A percentile compares a stretch with the other conserved stretches of the same genome.
phyloP scores from a whole-genome alignment of 2,888 invertebrate genomes.

The Tipula lateralis region DNA sequence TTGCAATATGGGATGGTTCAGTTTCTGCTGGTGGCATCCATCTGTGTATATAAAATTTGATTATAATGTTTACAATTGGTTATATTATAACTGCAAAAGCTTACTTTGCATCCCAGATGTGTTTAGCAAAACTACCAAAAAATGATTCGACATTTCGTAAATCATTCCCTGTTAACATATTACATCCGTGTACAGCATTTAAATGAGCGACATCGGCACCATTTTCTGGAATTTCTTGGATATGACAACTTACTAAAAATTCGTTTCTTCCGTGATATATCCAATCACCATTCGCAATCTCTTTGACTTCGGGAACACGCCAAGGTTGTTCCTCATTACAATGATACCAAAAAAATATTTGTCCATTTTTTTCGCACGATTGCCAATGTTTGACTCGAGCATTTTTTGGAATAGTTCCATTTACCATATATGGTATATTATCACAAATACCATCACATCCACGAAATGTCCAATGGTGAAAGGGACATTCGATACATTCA shows the following conservation, averaged over 20 bases:
- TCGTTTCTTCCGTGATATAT: slow-evolving; percentile 71
- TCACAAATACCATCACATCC: slow-evolving; percentile 69
- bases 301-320: slow-evolving; percentile 55
- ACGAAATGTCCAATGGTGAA: slow-evolving; percentile 81
- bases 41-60: slow-evolving; percentile 35
- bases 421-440: slow-evolving; percentile 66
- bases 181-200: slow-evolving; percentile 66
- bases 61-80: not conserved
- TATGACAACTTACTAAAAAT: slow-evolving; percentile 69
- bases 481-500: slow-evolving; percentile 80
- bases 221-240: slow-evolving; percentile 88
- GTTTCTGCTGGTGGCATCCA: slow-evolving; percentile 51
- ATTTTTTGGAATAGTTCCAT: slow-evolving; percentile 59
- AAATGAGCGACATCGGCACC: slow-evolving; percentile 82
- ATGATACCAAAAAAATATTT: slow-evolving; percentile 80
- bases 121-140: slow-evolving; percentile 49
- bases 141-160: slow-evolving; percentile 44
- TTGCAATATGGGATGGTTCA: slow-evolving; percentile 57
- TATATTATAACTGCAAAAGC: slow-evolving; percentile 31
- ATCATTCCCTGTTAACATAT: slow-evolving; percentile 52
- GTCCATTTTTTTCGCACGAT: slow-evolving; percentile 63
- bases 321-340: slow-evolving; percentile 69
- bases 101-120: slow-evolving; percentile 55
- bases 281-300: slow-evolving; percentile 56
- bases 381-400: slow-evolving; percentile 67